phyloP scores from a whole-genome alignment of 2,888 invertebrate genomes.

The Smittia aterrima region DNA sequence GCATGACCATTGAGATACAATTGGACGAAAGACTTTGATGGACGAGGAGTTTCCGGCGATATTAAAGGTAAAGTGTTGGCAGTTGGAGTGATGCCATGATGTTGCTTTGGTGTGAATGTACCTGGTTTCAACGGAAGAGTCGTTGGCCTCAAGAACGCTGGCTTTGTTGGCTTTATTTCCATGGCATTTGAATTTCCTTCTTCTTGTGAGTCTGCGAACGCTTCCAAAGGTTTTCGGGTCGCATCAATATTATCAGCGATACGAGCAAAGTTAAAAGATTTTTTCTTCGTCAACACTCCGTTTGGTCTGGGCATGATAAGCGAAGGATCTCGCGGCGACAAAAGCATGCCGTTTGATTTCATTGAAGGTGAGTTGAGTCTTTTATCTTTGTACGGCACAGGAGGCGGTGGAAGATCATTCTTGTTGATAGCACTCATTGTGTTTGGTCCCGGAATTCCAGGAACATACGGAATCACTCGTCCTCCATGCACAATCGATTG shows the following conservation, averaged over 20 bases:
- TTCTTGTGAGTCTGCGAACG: constrained; percentile 48
- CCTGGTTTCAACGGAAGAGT: constrained; percentile 82
- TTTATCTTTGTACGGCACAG: constrained; percentile 8
- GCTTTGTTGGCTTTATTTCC: constrained; percentile 56
- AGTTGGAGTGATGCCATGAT: constrained; percentile 78
- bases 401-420: constrained; percentile 51
- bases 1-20: constrained; percentile 87
- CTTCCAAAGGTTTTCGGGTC: background rate
- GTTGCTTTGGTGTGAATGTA: constrained; percentile 75
- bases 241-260: constrained; percentile 53
- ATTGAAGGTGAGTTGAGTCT: constrained; percentile 23
- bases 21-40: constrained; percentile 85
- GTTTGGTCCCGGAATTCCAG: constrained; percentile 83
- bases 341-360: constrained; percentile 13
- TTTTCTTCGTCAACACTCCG: constrained; percentile 44
- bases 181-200: constrained; percentile 46
- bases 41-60: constrained; percentile 87
- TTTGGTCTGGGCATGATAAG: constrained; percentile 20
- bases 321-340: constrained; percentile 3
- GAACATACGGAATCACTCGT: constrained; percentile 79
- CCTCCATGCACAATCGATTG: constrained; percentile 66
- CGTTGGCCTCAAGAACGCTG: constrained; percentile 70
- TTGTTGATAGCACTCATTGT: constrained; percentile 47
- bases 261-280: constrained; percentile 52
- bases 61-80: constrained; percentile 79